These are phyloP conservation scores for Hemichromis elongatus DNA, from an alignment of 2,113 vertebrate genomes.

Conservation along the genomic window DNA sequence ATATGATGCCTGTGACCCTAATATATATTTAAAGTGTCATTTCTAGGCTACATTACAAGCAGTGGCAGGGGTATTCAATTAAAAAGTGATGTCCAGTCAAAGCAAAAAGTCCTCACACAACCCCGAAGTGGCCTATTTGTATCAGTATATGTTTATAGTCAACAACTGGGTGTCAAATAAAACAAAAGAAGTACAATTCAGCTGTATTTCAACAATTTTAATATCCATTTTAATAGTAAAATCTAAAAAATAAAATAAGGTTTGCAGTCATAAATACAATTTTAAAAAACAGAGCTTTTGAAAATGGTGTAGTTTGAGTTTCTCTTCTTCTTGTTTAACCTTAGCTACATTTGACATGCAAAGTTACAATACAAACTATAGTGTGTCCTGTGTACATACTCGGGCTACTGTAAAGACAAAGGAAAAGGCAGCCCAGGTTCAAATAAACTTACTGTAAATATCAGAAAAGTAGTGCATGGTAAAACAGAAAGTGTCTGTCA, in stretches of 20 bases:
- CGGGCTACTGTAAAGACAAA: background rate
- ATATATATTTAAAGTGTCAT: background rate
- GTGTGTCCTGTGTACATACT: background rate
- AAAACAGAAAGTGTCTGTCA: background rate
- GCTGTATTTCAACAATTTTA: background rate
- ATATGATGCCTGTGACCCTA: background rate
- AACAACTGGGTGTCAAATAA: background rate
- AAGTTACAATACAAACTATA: background rate
- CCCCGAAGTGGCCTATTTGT: background rate
- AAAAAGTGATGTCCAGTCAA: background rate
- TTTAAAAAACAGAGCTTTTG: background rate
- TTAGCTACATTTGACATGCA: background rate
- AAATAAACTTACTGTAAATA: background rate
- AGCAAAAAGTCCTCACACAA: background rate
- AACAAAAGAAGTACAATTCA: background rate
- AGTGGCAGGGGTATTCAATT: background rate
- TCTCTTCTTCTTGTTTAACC: background rate
- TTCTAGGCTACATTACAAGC: background rate
- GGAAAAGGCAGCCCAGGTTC: background rate
- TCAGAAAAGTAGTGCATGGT: background rate
- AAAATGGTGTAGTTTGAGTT: background rate
- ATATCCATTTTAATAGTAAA: background rate
- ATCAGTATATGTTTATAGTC: background rate
- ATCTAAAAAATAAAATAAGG: background rate
- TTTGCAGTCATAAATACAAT: too few species aligned